phyloP scores from a whole-genome alignment of 2,113 vertebrate species.

The Ramphastos sulfuratus region DNA sequence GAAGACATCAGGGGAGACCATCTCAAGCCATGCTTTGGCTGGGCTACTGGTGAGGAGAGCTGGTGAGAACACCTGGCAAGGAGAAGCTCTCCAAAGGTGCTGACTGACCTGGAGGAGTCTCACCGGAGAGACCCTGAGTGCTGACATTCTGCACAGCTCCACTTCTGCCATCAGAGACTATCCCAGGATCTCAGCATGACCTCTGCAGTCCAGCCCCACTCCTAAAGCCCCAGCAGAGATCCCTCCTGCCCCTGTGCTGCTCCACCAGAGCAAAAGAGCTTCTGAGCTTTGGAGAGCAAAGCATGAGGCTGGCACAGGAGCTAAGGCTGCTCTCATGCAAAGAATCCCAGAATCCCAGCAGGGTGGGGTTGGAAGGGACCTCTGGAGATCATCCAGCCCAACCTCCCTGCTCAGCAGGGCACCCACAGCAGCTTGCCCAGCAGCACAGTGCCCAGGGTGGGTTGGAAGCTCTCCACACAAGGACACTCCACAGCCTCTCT shows the following conservation, averaged over 20 bases:
- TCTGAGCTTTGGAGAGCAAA: background rate
- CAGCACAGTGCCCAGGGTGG: no score
- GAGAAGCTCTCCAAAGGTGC: background rate
- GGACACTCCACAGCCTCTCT: no score
- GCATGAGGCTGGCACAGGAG: background rate
- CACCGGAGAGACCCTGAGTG: fast-evolving
- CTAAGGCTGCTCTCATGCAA: background rate
- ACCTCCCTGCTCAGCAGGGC: no score
- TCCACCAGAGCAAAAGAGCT: background rate
- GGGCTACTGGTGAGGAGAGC: background rate
- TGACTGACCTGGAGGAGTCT: background rate
- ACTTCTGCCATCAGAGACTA: background rate
- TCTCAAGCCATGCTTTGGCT: fast-evolving
- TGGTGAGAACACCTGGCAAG: background rate
- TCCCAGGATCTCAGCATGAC: no score
- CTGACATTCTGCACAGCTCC: background rate
- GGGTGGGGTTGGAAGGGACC: no score
- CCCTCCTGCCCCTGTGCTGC: background rate
- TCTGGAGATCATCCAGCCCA: no score
- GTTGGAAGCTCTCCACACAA: no score
- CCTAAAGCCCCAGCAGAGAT: background rate
- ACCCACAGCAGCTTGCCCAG: no score
- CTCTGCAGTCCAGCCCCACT: no score
- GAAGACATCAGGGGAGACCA: background rate
- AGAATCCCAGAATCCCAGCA: background rate